Conservation (phyloP, 2,113 vertebrate species). For the Telmatochromis brachygnathus region DNA sequence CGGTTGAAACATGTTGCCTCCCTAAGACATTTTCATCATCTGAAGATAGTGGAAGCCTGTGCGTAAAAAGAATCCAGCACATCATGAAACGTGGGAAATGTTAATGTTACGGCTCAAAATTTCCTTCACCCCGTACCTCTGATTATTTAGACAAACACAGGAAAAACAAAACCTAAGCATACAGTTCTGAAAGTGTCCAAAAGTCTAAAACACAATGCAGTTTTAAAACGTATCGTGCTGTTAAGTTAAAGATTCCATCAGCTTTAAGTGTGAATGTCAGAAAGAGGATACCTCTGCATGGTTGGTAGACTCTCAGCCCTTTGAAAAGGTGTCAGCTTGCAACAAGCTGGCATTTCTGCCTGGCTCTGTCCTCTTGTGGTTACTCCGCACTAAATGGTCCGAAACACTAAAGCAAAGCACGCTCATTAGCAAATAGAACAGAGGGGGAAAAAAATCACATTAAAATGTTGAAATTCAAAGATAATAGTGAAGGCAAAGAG, state of each 20-base stretch:
- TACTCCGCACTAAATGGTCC: conserved; percentile 25
- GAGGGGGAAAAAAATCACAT: background rate
- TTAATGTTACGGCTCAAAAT: background rate
- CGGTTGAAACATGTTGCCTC: background rate
- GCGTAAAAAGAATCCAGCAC: background rate
- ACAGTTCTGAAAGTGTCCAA: background rate
- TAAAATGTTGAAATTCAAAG: background rate
- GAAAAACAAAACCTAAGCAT: background rate
- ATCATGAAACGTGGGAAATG: background rate
- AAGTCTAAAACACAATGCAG: background rate
- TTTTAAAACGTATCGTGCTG: background rate
- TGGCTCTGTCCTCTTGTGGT: conserved; percentile 28
- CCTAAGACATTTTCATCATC: background rate
- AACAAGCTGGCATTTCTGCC: conserved; percentile 31
- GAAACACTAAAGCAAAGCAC: conserved; percentile 22
- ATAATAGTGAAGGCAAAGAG: background rate
- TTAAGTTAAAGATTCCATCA: background rate
- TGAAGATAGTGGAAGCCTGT: background rate
- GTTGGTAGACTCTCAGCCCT: conserved; percentile 28
- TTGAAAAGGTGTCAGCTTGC: conserved; percentile 60
- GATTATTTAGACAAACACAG: background rate
- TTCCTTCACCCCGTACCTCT: background rate
- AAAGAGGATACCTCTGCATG: conserved; percentile 31
- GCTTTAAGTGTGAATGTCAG: conserved; percentile 28
- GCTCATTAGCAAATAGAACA: background rate